Evolutionary conservation across 1,140 invertebrate species (phyloP).

Genomic region (Brachionus koreanus): DNA sequence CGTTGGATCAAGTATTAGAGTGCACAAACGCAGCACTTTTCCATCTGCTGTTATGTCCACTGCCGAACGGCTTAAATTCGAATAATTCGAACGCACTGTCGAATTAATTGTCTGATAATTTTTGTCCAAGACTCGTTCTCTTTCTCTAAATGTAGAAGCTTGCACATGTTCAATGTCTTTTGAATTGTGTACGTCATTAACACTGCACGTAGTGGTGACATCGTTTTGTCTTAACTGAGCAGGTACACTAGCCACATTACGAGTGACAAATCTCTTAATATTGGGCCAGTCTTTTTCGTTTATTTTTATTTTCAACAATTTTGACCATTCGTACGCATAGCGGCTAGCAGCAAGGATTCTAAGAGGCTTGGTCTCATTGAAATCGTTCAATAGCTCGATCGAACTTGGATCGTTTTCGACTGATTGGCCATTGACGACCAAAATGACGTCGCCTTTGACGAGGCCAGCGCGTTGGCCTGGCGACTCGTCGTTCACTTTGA

Average conservation of each 20-base stretch:
- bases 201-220: background rate
- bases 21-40: constrained; percentile 18
- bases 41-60: constrained; percentile 43
- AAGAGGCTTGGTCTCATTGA: constrained; percentile 27
- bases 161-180: background rate
- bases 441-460: constrained; percentile 82
- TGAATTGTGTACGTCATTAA: background rate
- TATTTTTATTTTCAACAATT: constrained; percentile 41
- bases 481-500: constrained; percentile 22
- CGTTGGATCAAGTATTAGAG: constrained; percentile 5
- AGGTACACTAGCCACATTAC: background rate
- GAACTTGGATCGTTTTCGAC: constrained; percentile 46
- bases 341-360: constrained; percentile 18
- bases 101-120: background rate
- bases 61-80: constrained; percentile 9
- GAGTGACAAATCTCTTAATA: background rate
- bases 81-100: constrained; percentile 20
- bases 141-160: background rate
- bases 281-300: constrained; percentile 39
- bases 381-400: constrained; percentile 35
- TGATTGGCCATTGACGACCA: constrained; percentile 80
- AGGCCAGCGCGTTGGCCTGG: constrained; percentile 83
- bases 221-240: background rate
- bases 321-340: constrained; percentile 37
- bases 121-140: background rate